These are phyloP conservation scores for Drosophila atroscutellata DNA, from an alignment of 2,888 invertebrate species.

Conservation along the genomic window DNA sequence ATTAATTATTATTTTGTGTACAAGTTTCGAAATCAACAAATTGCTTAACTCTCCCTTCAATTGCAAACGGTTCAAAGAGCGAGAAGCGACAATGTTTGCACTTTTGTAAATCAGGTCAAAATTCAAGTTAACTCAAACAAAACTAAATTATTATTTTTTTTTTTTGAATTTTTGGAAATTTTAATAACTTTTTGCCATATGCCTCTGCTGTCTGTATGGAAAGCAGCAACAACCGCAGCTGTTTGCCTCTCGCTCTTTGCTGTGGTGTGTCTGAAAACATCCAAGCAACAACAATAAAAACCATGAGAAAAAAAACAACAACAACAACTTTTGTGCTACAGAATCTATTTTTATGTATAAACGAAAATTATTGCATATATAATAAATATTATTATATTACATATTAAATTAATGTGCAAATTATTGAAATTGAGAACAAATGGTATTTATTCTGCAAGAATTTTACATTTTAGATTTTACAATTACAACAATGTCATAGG, in stretches of 20 bases:
- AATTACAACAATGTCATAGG: constrained; percentile 10
- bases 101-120: constrained; percentile 36
- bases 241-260: constrained; percentile 67
- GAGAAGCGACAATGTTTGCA: constrained; percentile 35
- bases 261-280: constrained; percentile 50
- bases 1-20: constrained; percentile 15
- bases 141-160: constrained; percentile 6
- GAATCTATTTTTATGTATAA: constrained; percentile 60
- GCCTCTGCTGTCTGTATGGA: constrained; percentile 8
- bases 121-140: constrained; percentile 21
- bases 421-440: constrained; percentile 25
- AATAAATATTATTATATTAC: constrained; percentile 44
- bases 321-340: constrained; percentile 51
- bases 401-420: constrained; percentile 34
- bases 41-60: no score
- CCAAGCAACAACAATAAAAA: constrained; percentile 4
- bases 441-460: constrained; percentile 38
- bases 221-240: constrained; percentile 18
- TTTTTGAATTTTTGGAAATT: not conserved
- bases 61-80: constrained; percentile 20
- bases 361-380: constrained; percentile 55
- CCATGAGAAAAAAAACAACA: not conserved
- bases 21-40: constrained; percentile 6
- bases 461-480: constrained; percentile 10
- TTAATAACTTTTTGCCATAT: constrained; percentile 29